phyloP scores from a whole-genome alignment of 2,797 vertebrate genomes.

The Propithecus perrieri region DNA sequence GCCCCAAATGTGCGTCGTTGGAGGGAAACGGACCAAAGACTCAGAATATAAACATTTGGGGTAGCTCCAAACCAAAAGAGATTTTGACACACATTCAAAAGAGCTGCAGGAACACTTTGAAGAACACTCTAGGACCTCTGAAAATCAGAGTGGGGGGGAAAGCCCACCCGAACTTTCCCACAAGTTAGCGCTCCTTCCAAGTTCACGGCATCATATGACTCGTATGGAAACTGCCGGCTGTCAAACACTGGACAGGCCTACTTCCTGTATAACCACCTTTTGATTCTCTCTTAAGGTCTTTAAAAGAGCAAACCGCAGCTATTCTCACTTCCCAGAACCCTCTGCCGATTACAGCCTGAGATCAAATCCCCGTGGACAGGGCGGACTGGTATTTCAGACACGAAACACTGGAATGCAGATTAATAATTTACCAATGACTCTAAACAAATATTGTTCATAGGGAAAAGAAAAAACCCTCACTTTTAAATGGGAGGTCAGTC shows the following conservation, averaged over 20 bases:
- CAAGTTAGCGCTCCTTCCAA: constrained; percentile 43
- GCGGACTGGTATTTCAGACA: constrained; percentile 83
- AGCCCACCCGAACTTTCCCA: constrained; percentile 74
- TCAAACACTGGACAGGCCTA: constrained; percentile 62
- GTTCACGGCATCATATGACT: constrained; percentile 58
- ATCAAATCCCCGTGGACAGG: constrained; percentile 81
- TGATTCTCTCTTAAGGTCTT: constrained; percentile 77
- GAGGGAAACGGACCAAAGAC: neutral
- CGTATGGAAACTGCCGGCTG: constrained; percentile 67
- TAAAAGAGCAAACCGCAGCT: constrained; percentile 78
- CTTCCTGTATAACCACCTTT: constrained; percentile 65
- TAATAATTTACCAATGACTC: constrained; percentile 77
- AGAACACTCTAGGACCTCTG: constrained; percentile 32
- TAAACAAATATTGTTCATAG: constrained; percentile 64
- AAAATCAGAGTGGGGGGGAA: neutral
- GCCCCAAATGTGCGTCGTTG: neutral
- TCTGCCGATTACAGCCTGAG: constrained; percentile 77
- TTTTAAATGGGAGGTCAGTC: constrained; percentile 14
- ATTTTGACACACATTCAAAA: constrained; percentile 56
- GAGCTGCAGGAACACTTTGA: constrained; percentile 13
- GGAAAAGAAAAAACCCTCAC: neutral
- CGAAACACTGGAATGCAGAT: constrained; percentile 76
- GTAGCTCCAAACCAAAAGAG: constrained; percentile 48
- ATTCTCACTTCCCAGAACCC: constrained; percentile 80
- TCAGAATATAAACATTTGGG: constrained; percentile 37